Base-by-base conservation (phyloP, 64 coral and sea anemone species). In the Porites lutea region DNA sequence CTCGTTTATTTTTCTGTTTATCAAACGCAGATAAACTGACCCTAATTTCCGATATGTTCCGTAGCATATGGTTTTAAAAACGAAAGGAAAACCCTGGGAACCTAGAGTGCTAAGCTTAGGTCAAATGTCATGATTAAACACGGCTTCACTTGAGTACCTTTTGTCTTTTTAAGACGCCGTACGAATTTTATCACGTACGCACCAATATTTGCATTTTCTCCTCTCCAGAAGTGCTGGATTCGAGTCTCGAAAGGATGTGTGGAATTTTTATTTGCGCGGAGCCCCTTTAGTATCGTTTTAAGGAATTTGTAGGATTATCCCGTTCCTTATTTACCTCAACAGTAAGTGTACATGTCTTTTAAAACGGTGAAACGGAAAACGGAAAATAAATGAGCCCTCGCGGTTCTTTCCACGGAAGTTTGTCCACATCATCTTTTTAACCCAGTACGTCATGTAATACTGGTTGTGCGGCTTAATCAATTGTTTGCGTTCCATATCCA, bases 161-260 rank as follows among this genome's bases (percentile, higher is more conserved):
- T 68, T 51, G 18, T 83, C 15, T 47, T 15, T 65, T 65, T 18
- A 16, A 69, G 81, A 52, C 81, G 62, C 47, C 81, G 63, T 47
- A 60, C 63, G 12, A 45, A 84, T 84, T 84, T 69, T 84, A 84
- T 84, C 81, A 84, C 81, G 81, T 84, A 84, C 81, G 59, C 81
- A 69, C 18, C 47, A 12, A 21, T 65, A 51, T 4, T 49, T 16
- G 59, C 64, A 19, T 48, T 68, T 68, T 83, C 47, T 69, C 3
- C 8, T 2, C 13, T 47, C 47, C 81, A 68, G 61, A 68, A 61
- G 13, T 45, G 81, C 45, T 63, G 81, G 15, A 10, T 18, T 14
- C 16, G 27, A 37, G 27, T 37, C 47, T 51, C 43, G 18, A 22
- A 65, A 67, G 69, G 48, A 18, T 64, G 13, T 68, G 48, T 84